phyloP scores from a whole-genome alignment of 2,888 invertebrate genomes.

The Drosophila cognata region DNA sequence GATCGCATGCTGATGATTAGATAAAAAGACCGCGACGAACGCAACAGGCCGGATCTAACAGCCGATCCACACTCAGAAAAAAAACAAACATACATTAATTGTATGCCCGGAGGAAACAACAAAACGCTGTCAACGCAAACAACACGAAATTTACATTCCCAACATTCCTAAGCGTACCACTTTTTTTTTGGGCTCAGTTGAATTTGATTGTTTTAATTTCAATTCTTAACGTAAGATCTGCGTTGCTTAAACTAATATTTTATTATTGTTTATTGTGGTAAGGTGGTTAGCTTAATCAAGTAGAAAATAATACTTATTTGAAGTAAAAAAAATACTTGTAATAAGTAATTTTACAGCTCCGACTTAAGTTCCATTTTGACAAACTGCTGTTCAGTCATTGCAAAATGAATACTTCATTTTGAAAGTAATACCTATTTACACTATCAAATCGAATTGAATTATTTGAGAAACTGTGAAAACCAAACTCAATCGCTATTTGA shows the following conservation, averaged over 20 bases:
- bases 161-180: neutral
- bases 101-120: neutral
- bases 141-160: neutral
- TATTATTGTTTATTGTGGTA: neutral
- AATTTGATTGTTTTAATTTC: neutral
- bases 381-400: neutral
- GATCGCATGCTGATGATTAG: slow-evolving; percentile 72
- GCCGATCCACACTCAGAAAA: slow-evolving; percentile 8
- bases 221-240: neutral
- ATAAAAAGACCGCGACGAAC: slow-evolving; percentile 75
- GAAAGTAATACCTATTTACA: neutral
- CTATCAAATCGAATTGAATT: neutral
- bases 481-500: neutral
- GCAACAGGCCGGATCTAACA: slow-evolving; percentile 46
- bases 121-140: neutral
- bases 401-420: neutral
- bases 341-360: neutral
- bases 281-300: neutral
- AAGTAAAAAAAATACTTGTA: neutral
- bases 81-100: neutral
- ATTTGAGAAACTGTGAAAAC: neutral
- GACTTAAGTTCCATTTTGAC: neutral
- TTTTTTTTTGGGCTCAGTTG: neutral
- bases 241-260: neutral
- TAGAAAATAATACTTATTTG: neutral